A percentile compares a stretch with the other conserved stretches of the same genome.
Evolutionary conservation across 1,140 invertebrate species (phyloP).

Genomic region (Apis mellifera): DNA sequence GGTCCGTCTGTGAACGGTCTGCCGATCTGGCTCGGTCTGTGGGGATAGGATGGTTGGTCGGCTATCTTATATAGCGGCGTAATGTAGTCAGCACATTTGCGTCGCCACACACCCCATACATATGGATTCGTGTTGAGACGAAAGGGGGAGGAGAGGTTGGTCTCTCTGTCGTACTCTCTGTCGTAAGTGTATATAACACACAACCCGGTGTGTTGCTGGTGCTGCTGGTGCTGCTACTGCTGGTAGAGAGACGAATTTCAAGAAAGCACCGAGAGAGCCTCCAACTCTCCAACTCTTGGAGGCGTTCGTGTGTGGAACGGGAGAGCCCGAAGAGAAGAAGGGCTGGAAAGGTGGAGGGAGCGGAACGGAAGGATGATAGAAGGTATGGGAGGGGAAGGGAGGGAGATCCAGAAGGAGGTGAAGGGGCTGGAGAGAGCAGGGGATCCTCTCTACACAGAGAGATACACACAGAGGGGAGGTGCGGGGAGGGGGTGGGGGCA

Average conservation of each 20-base stretch:
- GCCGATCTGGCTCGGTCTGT: slow-evolving; percentile 78
- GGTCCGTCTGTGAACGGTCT: slow-evolving; percentile 72
- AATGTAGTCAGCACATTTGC: slow-evolving; percentile 81
- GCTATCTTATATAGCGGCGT: slow-evolving; percentile 78
- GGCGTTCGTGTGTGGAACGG: slow-evolving; percentile 28
- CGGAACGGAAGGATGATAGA: slow-evolving; percentile 55
- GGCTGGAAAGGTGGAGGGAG: slow-evolving; percentile 30
- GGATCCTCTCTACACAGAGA: background rate
- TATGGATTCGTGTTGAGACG: slow-evolving; percentile 73
- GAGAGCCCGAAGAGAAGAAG: slow-evolving; percentile 48
- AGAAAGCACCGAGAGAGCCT: slow-evolving; percentile 60
- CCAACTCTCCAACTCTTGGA: slow-evolving; percentile 18
- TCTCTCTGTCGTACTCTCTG: slow-evolving; percentile 29
- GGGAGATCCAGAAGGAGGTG: slow-evolving; percentile 36
- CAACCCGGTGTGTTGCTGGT: slow-evolving; percentile 23
- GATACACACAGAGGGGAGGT: slow-evolving; percentile 1
- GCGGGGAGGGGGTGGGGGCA: slow-evolving; percentile 34
- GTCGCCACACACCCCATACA: slow-evolving; percentile 76
- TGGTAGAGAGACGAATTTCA: slow-evolving; percentile 69
- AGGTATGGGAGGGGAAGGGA: slow-evolving; percentile 30
- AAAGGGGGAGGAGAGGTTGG: slow-evolving; percentile 37
- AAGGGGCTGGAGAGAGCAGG: slow-evolving; percentile 22
- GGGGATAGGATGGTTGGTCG: slow-evolving; percentile 74
- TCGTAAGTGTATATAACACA: slow-evolving; percentile 44
- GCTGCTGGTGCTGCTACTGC: slow-evolving; percentile 39